Base-by-base conservation (phyloP, 2,888 invertebrate species). In the Agrotis clavis region DNA sequence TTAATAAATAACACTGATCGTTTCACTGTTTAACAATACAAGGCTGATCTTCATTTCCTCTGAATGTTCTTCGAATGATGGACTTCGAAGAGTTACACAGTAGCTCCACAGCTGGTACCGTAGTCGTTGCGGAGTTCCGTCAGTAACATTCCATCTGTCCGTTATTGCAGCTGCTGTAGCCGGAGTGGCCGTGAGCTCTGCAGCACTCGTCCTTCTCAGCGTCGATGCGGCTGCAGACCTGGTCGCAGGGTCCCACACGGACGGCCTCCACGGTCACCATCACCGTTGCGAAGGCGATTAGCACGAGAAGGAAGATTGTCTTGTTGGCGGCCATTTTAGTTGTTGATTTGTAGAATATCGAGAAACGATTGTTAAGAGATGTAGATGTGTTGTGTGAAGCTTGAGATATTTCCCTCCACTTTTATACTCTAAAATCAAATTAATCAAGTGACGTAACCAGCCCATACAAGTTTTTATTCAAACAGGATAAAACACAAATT, bases 221-320 rank as follows among this genome's bases (percentile, higher is more conserved):
- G 6, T 19, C 7, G 16, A 0, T 73, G 11, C 57, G 67, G 47
- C 0, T 19, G 59, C 73, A 74, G 73, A 53, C 53, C 48, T 69
- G 70, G 70, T 74, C 77, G 41, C 73, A 74, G 25, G 70, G 35
- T 30, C 2, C 25, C 0, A 77, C 70, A 41, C 0, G 59, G 25
- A 2, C 77, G 21, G 74, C 78, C 19, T 78, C 74, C 6, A 74
- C 71, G 41, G 71, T 78, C 3, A 71, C 48, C 30, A 4, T 3
- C 30, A 57, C 48, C 77, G 77, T 74, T 4, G 78, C 77, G 48
- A 77, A 59, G 41, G 77, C 73, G 25, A 74, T 13, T 35, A 74
- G 73, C 70, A 74, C 51, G 19, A 74, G 73, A 2, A 74, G 14
- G 59, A 74, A 69, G 48, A 77, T 60, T 25, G 77, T 74, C 53